Evolutionary conservation across 2,797 vertebrate genomes (phyloP), one percentile per base, ranked within the genome.

Genomic region (Spatula versicolor): DNA sequence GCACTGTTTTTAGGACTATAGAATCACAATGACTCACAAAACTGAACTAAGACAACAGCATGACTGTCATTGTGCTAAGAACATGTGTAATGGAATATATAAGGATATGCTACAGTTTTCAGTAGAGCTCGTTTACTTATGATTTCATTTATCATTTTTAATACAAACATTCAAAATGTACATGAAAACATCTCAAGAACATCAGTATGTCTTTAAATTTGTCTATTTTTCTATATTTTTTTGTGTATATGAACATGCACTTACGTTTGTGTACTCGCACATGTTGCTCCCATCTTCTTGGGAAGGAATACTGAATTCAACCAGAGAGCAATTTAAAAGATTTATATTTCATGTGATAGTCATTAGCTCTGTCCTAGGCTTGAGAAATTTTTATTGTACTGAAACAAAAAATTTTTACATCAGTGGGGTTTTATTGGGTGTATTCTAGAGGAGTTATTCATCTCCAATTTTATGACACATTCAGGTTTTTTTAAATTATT

Each of bases 361-460:
- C 59, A 74, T 90, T 91, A 75, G 77, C 33, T 92, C 66, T 81
- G 31, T 86, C 37, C 6, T 23, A 90, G n/a, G 69, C 85, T 81
- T 83, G 66, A 95, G 33, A 71, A 55, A 31, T 52, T 94, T 92
- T 92, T 91, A 86, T 86, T 79, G 21, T 76, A 59, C 28, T 59
- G 23, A 56, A 90, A 90, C 23, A 1, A 86, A 73, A 83, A 82
- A 20, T 67, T 78, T 83, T 83, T 90, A 74, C 50, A 26, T 92
- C 21, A 46, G 30, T 78, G 58, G 13, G 37, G 2, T 83, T 91
- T 91, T 84, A 69, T 83, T 75, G 84, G 72, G 43, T 68, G 6
- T 83, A 43, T 92, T 87, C 20, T 26, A 54, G 37, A 68, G 50
- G 33, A 79, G 91, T 90, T 90, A 86, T 86, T 71, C 33, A 79